These are phyloP conservation scores for Calosoma granatense DNA, from an alignment of 1,140 invertebrate species.

Conservation along the genomic window DNA sequence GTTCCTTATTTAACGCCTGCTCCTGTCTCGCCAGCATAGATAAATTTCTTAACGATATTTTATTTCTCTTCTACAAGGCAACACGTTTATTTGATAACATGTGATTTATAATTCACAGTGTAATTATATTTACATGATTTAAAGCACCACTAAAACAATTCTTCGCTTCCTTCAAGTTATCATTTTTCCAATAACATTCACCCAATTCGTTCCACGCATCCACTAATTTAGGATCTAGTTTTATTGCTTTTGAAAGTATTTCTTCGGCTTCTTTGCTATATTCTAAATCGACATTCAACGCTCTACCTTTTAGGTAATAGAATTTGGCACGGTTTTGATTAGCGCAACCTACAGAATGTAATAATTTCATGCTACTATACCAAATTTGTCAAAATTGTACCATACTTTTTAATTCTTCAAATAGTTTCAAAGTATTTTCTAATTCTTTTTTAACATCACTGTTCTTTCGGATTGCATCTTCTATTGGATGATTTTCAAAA, in stretches of 20 bases:
- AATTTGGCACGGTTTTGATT: conserved; percentile 53
- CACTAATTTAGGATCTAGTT: conserved; percentile 69
- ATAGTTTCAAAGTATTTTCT: conserved; percentile 47
- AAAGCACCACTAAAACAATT: conserved; percentile 78
- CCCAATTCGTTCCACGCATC: conserved; percentile 86
- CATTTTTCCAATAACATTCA: conserved; percentile 83
- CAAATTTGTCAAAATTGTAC: conserved; percentile 17
- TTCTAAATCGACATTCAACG: conserved; percentile 61
- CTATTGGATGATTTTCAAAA: conserved; percentile 62
- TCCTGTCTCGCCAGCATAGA: conserved; percentile 76
- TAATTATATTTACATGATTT: conserved; percentile 53
- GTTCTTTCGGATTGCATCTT: conserved; percentile 55
- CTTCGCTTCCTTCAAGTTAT: conserved; percentile 68
- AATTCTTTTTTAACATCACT: conserved; percentile 55
- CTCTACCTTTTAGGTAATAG: conserved; percentile 64
- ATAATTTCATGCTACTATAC: conserved; percentile 12
- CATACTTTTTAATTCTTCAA: conserved; percentile 59
- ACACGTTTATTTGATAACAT: conserved; percentile 13
- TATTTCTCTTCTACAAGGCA: conserved; percentile 62
- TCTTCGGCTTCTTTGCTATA: conserved; percentile 62
- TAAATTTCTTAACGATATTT: conserved; percentile 66
- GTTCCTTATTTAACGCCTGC: conserved; percentile 37
- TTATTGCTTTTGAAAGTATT: conserved; percentile 69
- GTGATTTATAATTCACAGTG: conserved; percentile 8
- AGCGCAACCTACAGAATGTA: conserved; percentile 23